Conservation (phyloP, 2,113 vertebrate species). For the Nannospalax galili region DNA sequence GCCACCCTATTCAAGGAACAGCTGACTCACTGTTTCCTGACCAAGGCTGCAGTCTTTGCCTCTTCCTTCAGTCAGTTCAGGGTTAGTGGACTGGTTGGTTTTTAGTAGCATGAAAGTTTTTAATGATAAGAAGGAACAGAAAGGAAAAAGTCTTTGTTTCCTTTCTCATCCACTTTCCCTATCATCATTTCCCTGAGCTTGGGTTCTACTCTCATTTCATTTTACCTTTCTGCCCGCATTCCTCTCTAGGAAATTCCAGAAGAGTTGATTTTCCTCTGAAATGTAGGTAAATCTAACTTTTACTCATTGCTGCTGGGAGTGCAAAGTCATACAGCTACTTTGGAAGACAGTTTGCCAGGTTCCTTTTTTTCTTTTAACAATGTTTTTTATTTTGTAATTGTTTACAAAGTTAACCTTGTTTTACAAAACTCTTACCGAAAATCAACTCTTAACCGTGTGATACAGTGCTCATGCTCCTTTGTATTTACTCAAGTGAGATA, state of each 20-base stretch:
- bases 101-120: not conserved
- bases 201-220: not conserved
- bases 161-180: not conserved
- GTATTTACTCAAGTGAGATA: not conserved
- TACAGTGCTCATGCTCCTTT: not conserved
- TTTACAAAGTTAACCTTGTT: too few species aligned
- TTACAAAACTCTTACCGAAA: too few species aligned
- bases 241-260: conserved; percentile 14
- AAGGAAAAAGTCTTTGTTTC: not conserved
- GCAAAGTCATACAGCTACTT: not conserved
- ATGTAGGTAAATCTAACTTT: not conserved
- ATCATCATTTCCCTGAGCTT: not conserved
- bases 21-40: not conserved
- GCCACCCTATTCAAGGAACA: not conserved
- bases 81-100: too few species aligned
- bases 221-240: not conserved
- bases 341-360: not conserved
- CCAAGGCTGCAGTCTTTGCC: not conserved
- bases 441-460: not conserved
- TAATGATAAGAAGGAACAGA: conserved; percentile 26
- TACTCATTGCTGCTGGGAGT: not conserved
- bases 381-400: too few species aligned
- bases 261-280: conserved; percentile 10
- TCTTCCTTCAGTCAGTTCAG: not conserved
- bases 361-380: too few species aligned